Conservation (phyloP, 1,140 invertebrate genomes). For the Pseudomyrmex gracilis region DNA sequence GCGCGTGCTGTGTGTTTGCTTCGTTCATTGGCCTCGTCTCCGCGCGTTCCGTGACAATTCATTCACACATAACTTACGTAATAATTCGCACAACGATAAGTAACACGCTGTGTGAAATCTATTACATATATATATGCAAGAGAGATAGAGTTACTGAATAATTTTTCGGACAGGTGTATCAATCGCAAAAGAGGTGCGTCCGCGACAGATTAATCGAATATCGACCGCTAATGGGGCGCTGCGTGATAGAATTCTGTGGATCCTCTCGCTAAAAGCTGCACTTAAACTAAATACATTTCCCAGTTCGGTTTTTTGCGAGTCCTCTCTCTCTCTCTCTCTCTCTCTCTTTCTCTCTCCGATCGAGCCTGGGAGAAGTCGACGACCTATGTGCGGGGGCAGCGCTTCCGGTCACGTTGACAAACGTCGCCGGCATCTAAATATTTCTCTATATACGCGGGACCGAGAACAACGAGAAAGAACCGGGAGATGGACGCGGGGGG, state of each 20-base stretch:
- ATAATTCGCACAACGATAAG: background rate
- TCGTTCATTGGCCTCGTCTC: too few species aligned
- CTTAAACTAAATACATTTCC: background rate
- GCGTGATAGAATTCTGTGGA: background rate
- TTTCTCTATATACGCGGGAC: background rate
- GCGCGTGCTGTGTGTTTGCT: too few species aligned
- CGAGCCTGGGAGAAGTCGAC: background rate
- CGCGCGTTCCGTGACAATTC: background rate
- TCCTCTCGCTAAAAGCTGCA: conserved; percentile 12
- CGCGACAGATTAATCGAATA: conserved; percentile 40
- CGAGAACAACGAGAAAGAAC: background rate
- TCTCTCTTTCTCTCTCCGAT: background rate
- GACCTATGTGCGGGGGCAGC: background rate
- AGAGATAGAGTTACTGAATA: conserved; percentile 10
- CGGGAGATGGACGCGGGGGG: background rate
- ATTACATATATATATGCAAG: background rate
- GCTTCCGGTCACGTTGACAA: conserved; percentile 4
- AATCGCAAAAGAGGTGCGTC: background rate
- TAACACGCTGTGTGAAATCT: too few species aligned
- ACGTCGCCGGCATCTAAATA: conserved; percentile 9
- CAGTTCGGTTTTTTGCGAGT: background rate
- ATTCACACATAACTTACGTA: background rate
- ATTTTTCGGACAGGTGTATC: background rate
- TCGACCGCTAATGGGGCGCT: conserved; percentile 26
- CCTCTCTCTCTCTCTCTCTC: too few species aligned